Evolutionary conservation across 2,113 vertebrate genomes (phyloP).

Genomic region (Elgaria multicarinata): DNA sequence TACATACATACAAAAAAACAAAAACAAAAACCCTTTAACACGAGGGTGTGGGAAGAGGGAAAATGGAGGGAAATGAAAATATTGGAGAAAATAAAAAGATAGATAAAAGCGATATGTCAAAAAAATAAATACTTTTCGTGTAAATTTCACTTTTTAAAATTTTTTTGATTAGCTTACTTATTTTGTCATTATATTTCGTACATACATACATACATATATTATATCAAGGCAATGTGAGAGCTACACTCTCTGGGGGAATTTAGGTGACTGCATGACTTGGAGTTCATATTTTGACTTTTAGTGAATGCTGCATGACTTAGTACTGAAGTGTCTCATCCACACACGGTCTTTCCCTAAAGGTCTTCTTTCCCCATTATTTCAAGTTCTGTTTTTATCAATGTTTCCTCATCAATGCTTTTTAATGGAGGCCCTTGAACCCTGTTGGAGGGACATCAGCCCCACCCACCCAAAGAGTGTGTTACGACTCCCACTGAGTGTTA

Average conservation of each 20-base stretch:
- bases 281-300: slow-evolving; percentile 33
- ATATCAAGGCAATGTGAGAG: slow-evolving; percentile 78
- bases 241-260: not conserved
- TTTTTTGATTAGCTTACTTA: slow-evolving; percentile 87
- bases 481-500: not conserved
- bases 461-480: not conserved
- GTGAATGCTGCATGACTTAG: slow-evolving; percentile 26
- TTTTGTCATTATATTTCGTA: slow-evolving; percentile 81
- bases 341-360: not conserved
- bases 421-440: not conserved
- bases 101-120: slow-evolving; percentile 81
- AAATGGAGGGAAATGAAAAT: slow-evolving; percentile 69
- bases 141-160: slow-evolving; percentile 87
- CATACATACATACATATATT: slow-evolving; percentile 77
- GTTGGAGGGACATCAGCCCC: not conserved
- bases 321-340: slow-evolving; percentile 37
- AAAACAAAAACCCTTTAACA: slow-evolving; percentile 80
- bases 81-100: slow-evolving; percentile 76
- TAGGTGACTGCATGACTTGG: slow-evolving; percentile 37
- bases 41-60: not conserved
- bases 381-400: not conserved
- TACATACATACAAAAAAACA: too few species aligned
- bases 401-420: not conserved
- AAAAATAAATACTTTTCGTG: slow-evolving; percentile 89
- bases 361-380: not conserved